phyloP scores from a whole-genome alignment of 2,113 vertebrate species.

The Albula goreensis region DNA sequence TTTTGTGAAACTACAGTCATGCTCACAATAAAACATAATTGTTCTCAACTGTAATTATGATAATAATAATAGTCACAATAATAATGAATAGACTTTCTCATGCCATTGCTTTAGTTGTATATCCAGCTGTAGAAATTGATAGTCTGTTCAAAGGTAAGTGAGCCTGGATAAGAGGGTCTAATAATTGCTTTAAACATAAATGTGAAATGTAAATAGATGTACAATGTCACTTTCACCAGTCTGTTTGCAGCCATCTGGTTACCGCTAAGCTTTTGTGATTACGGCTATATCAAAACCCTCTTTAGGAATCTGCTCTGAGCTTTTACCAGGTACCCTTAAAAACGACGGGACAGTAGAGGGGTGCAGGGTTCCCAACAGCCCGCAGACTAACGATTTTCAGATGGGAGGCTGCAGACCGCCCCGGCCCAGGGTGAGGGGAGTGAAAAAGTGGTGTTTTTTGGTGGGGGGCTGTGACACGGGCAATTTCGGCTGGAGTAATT shows the following conservation, averaged over 20 bases:
- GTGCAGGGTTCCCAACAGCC: neutral
- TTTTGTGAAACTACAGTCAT: slow-evolving; percentile 59
- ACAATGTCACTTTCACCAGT: too few species aligned
- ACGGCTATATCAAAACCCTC: neutral
- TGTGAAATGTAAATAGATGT: too few species aligned
- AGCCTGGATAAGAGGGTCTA: too few species aligned
- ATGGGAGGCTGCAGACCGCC: neutral
- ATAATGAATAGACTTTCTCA: too few species aligned
- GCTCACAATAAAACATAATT: slow-evolving; percentile 55
- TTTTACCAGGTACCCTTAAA: neutral
- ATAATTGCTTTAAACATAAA: too few species aligned
- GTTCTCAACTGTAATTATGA: neutral
- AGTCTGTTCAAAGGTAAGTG: too few species aligned
- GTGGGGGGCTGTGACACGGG: neutral
- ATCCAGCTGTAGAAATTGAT: too few species aligned
- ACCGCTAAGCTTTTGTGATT: neutral
- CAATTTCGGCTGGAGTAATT: slow-evolving; percentile 52
- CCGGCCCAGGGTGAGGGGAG: too few species aligned
- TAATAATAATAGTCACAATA: too few species aligned
- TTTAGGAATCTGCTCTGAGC: too few species aligned
- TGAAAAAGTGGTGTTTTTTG: neutral
- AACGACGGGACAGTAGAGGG: neutral
- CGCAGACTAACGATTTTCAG: neutral
- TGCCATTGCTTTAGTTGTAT: too few species aligned
- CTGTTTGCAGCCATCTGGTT: slow-evolving; percentile 27